A percentile compares a stretch with the other conserved stretches of the same genome.
Conservation (phyloP, 2,888 invertebrate species). For the Athripsodes cinereus region DNA sequence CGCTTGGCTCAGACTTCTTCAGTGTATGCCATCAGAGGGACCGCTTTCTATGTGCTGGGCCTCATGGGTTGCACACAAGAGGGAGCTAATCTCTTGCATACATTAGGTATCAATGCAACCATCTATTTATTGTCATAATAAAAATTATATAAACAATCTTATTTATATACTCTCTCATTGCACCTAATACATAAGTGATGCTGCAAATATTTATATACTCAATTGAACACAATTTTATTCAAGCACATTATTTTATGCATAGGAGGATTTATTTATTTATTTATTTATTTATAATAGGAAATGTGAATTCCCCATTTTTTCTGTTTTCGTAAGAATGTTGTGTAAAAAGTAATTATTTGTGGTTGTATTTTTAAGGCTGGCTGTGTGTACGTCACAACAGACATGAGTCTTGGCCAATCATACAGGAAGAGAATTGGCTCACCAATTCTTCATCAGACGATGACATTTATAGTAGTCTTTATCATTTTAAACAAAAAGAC, state of each 20-base stretch:
- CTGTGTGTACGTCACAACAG: constrained; percentile 69
- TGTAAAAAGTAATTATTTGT: no score
- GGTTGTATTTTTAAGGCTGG: constrained; percentile 53
- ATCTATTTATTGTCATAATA: background rate
- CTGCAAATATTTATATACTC: no score
- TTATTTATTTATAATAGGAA: no score
- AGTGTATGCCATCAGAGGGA: constrained; percentile 84
- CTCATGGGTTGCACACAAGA: constrained; percentile 76
- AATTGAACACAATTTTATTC: no score
- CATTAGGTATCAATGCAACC: constrained; percentile 3
- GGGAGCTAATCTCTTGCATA: constrained; percentile 71
- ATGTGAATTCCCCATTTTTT: no score
- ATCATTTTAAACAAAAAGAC: constrained; percentile 33
- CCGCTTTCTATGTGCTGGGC: constrained; percentile 83
- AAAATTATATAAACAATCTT: background rate
- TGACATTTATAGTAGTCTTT: constrained; percentile 36
- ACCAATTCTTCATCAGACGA: constrained; percentile 41
- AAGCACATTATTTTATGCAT: background rate
- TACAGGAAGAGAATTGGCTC: constrained; percentile 59
- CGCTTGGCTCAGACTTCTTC: constrained; percentile 71
- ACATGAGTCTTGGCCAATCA: constrained; percentile 70
- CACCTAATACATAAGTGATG: no score
- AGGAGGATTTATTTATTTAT: no score
- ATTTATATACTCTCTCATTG: no score
- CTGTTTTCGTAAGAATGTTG: no score